A percentile compares a stretch with the other conserved stretches of the same genome.
Evolutionary conservation across 2,797 vertebrate species (phyloP).

Genomic region (Poliocrania exsul): DNA sequence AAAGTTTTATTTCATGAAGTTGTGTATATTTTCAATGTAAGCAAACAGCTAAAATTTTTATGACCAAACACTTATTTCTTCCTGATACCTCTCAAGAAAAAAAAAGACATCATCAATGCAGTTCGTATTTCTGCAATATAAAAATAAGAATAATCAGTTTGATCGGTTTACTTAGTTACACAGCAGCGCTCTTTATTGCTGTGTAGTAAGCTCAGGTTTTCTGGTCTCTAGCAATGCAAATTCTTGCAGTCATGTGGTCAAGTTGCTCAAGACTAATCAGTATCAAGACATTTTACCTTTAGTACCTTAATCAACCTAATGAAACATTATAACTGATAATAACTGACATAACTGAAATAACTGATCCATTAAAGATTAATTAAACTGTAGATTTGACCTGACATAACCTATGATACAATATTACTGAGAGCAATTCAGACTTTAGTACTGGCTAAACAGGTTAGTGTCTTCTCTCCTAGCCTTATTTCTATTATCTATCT

Average conservation of each 20-base stretch:
- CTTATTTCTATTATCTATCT: not conserved
- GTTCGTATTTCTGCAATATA: not conserved
- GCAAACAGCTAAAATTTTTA: not conserved
- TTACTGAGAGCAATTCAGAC: not conserved
- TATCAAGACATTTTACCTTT: not conserved
- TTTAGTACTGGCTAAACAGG: not conserved
- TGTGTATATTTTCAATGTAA: not conserved
- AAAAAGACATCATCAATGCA: not conserved
- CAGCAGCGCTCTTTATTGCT: not conserved
- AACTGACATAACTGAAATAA: not conserved
- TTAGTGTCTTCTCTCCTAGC: not conserved
- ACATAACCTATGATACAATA: not conserved
- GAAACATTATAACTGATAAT: not conserved
- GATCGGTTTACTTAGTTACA: not conserved
- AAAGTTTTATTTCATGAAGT: not conserved
- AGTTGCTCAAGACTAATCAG: not conserved
- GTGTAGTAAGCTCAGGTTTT: not conserved
- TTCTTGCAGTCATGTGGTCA: not conserved
- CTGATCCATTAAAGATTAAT: not conserved
- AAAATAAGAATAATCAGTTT: not conserved
- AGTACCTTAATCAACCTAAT: not conserved
- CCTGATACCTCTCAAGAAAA: not conserved
- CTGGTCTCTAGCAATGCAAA: not conserved
- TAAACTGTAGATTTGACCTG: not conserved
- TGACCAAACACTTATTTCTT: not conserved